Evolutionary conservation across 1,140 invertebrate genomes (phyloP).

Genomic region (Heliconius melpomene): DNA sequence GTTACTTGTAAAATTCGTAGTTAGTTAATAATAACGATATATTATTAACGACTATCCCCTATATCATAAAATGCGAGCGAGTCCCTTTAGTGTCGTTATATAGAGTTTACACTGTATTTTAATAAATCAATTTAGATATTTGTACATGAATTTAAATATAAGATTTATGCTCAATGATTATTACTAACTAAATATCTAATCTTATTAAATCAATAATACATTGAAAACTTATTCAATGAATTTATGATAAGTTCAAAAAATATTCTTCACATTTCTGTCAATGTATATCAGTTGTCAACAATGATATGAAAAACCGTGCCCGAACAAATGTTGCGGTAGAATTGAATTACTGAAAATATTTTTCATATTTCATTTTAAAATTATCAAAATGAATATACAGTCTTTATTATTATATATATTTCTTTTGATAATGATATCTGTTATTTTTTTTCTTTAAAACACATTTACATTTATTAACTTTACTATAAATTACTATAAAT

Average conservation of each 20-base stretch:
- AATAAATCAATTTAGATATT: background rate
- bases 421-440: background rate
- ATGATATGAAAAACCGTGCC: background rate
- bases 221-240: background rate
- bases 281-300: background rate
- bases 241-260: background rate
- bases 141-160: background rate
- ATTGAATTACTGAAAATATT: background rate
- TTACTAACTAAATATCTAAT: background rate
- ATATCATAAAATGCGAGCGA: too few species aligned
- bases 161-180: slow-evolving; percentile 1
- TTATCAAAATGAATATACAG: background rate
- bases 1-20: too few species aligned
- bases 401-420: background rate
- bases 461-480: too few species aligned
- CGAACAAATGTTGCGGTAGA: background rate
- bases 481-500: too few species aligned
- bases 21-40: too few species aligned
- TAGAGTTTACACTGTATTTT: background rate
- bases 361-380: background rate
- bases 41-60: too few species aligned
- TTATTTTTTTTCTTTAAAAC: background rate
- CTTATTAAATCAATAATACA: background rate
- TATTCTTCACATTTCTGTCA: background rate
- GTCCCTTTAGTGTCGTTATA: too few species aligned